These are phyloP conservation scores for Platycheirus rosarum DNA, from an alignment of 2,888 invertebrate species.

Conservation along the genomic window DNA sequence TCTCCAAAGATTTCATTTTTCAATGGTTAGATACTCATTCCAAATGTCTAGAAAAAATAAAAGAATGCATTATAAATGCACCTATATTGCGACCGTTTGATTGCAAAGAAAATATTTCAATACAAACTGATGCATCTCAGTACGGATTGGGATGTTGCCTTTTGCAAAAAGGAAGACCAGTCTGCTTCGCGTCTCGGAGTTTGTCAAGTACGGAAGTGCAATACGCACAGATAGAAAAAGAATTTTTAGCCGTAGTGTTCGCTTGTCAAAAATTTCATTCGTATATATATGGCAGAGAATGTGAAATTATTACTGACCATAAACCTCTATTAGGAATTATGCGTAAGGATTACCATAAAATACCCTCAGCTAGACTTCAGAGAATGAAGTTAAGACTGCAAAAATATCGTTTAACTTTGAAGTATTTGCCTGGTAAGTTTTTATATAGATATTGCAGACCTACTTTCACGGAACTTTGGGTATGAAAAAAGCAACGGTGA, in stretches of 20 bases:
- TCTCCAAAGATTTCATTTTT: conserved; percentile 2
- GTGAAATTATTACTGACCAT: conserved; percentile 1
- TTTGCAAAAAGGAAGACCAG: conserved; percentile 40
- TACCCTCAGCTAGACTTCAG: conserved; percentile 35
- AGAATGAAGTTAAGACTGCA: conserved; percentile 48
- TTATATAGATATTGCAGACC: conserved; percentile 31
- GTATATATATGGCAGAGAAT: conserved; percentile 21
- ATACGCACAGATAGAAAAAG: conserved; percentile 70
- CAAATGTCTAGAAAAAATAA: neutral
- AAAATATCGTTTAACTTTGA: conserved; percentile 38
- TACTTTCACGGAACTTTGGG: conserved; percentile 27
- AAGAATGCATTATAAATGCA: conserved; percentile 30
- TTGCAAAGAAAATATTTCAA: conserved; percentile 14
- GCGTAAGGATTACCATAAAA: conserved; percentile 34
- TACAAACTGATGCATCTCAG: conserved; percentile 7
- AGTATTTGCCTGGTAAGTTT: conserved; percentile 36
- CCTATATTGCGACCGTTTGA: conserved; percentile 59
- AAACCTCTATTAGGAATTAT: neutral
- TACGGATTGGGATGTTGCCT: conserved; percentile 12
- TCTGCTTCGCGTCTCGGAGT: conserved; percentile 75
- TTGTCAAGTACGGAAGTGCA: conserved; percentile 75
- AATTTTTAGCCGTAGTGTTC: conserved; percentile 56
- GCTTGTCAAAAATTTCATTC: conserved; percentile 32
- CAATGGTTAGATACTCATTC: conserved; percentile 2
- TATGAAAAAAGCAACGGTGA: conserved; percentile 5